phyloP scores from a whole-genome alignment of 2,113 vertebrate genomes.

The Takifugu flavidus region DNA sequence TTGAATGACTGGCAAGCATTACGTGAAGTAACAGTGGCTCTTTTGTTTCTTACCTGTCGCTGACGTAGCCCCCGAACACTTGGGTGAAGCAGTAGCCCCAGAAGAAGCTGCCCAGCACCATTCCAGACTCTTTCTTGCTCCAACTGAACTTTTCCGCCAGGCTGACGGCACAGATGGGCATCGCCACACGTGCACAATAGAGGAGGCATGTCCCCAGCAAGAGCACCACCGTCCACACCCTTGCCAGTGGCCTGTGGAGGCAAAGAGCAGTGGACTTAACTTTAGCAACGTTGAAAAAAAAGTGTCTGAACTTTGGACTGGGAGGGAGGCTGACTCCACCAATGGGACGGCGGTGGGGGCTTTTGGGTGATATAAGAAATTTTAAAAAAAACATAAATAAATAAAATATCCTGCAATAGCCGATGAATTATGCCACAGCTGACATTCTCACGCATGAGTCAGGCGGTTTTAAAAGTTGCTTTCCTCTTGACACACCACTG shows the following conservation, averaged over 20 bases:
- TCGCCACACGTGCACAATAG: slow-evolving; percentile 86
- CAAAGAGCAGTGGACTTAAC: neutral
- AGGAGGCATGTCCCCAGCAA: slow-evolving; percentile 91
- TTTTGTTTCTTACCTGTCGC: slow-evolving; percentile 79
- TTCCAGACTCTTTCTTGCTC: slow-evolving; percentile 89
- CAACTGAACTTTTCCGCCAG: slow-evolving; percentile 87
- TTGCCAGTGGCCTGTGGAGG: slow-evolving; percentile 77
- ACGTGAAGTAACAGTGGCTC: neutral
- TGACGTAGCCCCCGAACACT: slow-evolving; percentile 89
- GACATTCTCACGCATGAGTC: too few species aligned
- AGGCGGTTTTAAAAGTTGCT: too few species aligned
- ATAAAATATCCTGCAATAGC: too few species aligned
- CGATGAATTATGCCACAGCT: too few species aligned
- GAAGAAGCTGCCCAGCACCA: slow-evolving; percentile 95
- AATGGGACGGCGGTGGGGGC: too few species aligned
- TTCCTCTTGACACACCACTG: too few species aligned
- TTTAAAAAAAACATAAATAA: too few species aligned
- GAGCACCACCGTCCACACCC: slow-evolving; percentile 83
- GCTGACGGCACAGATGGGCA: slow-evolving; percentile 85
- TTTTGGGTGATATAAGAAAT: too few species aligned
- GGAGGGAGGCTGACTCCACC: neutral
- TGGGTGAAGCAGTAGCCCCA: slow-evolving; percentile 98
- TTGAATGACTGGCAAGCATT: neutral
- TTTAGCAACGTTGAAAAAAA: neutral
- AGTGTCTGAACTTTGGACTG: slow-evolving; percentile 16